Conservation (phyloP, 2,797 vertebrate species). For the Poeciliopsis turneri region DNA sequence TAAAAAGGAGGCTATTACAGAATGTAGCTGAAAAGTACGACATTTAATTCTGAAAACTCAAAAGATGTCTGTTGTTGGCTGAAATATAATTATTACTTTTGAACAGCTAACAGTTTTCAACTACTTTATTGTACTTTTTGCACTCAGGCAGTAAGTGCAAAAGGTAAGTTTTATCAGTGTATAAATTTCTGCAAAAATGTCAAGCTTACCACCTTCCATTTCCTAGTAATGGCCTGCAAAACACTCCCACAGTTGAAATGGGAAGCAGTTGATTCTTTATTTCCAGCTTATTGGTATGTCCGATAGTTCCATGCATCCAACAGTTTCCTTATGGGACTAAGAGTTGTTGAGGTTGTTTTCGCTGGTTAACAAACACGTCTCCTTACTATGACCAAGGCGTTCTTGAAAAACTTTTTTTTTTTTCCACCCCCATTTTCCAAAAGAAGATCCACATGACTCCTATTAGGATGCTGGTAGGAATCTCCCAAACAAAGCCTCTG, state of each 20-base stretch:
- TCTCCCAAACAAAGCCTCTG: constrained; percentile 23
- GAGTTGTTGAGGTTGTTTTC: constrained; percentile 11
- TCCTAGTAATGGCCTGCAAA: background rate
- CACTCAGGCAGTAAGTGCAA: background rate
- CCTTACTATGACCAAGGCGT: background rate
- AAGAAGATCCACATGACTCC: constrained; percentile 67
- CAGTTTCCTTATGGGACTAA: background rate
- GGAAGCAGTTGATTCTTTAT: background rate
- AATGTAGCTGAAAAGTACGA: background rate
- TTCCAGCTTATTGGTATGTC: background rate
- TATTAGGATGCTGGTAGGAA: constrained; percentile 43
- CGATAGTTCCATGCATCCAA: background rate
- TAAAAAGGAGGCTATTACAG: background rate
- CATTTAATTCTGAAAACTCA: background rate
- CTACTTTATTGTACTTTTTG: background rate
- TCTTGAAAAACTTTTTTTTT: constrained; percentile 9
- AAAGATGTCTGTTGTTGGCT: background rate
- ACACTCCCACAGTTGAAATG: background rate
- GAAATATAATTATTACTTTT: background rate
- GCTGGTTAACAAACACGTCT: background rate
- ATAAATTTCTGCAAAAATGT: background rate
- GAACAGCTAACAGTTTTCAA: background rate
- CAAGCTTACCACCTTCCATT: constrained; percentile 43
- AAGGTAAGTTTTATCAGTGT: background rate
- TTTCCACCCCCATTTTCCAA: constrained; percentile 5